phyloP scores from a whole-genome alignment of 1,140 invertebrate genomes.

The Antheraea pernyi region DNA sequence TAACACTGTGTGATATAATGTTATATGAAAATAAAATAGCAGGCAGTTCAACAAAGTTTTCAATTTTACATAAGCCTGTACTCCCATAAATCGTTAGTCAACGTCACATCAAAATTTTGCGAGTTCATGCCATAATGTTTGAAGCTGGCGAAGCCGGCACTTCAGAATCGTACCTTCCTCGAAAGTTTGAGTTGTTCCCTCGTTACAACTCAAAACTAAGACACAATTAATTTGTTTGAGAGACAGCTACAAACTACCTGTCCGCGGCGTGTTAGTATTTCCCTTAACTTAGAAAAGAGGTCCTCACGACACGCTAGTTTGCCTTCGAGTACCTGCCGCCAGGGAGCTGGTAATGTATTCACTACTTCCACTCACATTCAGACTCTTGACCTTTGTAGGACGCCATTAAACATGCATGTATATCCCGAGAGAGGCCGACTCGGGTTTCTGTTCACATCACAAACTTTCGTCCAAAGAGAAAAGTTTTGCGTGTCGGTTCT shows the following conservation, averaged over 20 bases:
- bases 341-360: constrained; percentile 67
- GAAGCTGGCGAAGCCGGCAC: constrained; percentile 35
- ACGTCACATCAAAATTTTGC: constrained; percentile 36
- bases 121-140: constrained; percentile 41
- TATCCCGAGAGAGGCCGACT: constrained; percentile 50
- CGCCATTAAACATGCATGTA: constrained; percentile 72
- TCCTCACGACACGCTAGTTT: constrained; percentile 44
- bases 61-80: constrained; percentile 21
- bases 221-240: constrained; percentile 72
- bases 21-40: background rate
- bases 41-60: constrained; percentile 27
- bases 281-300: constrained; percentile 54
- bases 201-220: constrained; percentile 60
- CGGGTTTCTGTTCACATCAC: constrained; percentile 55
- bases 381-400: constrained; percentile 70
- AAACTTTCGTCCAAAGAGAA: constrained; percentile 66
- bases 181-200: constrained; percentile 55
- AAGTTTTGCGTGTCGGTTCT: constrained; percentile 60
- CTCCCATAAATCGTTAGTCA: constrained; percentile 29
- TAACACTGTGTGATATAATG: no score
- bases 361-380: constrained; percentile 56
- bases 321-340: constrained; percentile 39
- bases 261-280: constrained; percentile 49
- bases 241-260: constrained; percentile 70
- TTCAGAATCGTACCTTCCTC: constrained; percentile 48